Evolutionary conservation across 1,140 invertebrate species (phyloP).

Genomic region (Megalopta genalis): DNA sequence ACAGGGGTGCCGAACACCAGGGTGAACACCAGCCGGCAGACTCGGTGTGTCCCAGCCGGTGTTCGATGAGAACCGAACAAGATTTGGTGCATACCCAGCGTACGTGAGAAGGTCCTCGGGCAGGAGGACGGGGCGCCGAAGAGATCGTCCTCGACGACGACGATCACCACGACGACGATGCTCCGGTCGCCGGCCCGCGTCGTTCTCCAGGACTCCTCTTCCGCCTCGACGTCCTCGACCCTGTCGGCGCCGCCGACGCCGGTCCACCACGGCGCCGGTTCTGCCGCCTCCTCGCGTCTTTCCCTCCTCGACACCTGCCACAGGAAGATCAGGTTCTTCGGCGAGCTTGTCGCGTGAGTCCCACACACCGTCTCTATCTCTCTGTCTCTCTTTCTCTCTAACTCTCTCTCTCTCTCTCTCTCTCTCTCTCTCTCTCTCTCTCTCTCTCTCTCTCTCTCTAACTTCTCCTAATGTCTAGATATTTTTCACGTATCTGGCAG

Average conservation of each 20-base stretch:
- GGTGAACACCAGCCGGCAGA: neutral
- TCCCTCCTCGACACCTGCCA: constrained; percentile 86
- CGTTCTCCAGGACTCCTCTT: constrained; percentile 61
- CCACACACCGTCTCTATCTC: neutral
- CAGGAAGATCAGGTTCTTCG: constrained; percentile 85
- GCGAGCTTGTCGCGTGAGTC: constrained; percentile 86
- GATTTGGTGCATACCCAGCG: constrained; percentile 71
- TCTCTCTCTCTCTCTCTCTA: no score
- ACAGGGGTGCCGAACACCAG: neutral
- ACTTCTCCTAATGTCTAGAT: constrained; percentile 1
- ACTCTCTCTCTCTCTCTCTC: no score
- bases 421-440: no score
- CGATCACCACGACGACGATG: constrained; percentile 64
- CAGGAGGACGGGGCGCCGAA: constrained; percentile 62
- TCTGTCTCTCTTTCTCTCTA: no score
- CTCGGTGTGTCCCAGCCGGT: constrained; percentile 28
- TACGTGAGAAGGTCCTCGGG: constrained; percentile 65
- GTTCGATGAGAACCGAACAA: constrained; percentile 66
- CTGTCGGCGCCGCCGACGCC: constrained; percentile 75
- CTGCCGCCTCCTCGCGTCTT: constrained; percentile 76
- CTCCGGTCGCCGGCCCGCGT: constrained; percentile 74
- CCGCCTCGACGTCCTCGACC: constrained; percentile 67
- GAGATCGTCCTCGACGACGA: constrained; percentile 59
- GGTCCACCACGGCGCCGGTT: constrained; percentile 72
- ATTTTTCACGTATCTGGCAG: no score